phyloP scores from a whole-genome alignment of 2,113 vertebrate species.

The Rhizomys pruinosus region DNA sequence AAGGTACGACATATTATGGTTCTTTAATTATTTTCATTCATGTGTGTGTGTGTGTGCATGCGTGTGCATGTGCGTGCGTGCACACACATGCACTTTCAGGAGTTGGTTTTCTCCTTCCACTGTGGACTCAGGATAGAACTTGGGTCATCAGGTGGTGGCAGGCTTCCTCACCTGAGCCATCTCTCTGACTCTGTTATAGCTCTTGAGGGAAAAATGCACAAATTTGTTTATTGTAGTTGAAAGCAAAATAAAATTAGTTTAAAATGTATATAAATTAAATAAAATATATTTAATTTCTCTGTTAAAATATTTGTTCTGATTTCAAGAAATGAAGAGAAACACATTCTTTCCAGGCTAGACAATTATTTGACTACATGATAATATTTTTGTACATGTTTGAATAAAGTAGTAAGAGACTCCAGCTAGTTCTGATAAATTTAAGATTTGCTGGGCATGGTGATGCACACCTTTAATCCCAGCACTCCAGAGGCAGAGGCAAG shows the following conservation, averaged over 20 bases:
- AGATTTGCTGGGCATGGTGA: no score
- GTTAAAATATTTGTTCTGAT: conserved; percentile 12
- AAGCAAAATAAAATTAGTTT: conserved; percentile 39
- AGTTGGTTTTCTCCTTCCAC: neutral
- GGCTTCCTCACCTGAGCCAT: neutral
- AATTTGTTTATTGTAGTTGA: conserved; percentile 44
- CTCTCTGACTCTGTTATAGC: neutral
- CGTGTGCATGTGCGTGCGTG: no score
- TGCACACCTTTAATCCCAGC: no score
- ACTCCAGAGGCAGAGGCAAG: no score
- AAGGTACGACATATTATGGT: conserved; percentile 85
- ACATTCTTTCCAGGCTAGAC: conserved; percentile 26
- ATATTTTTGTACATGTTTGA: neutral
- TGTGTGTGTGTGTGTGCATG: no score
- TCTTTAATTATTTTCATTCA: no score
- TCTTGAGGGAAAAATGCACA: neutral
- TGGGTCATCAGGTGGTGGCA: neutral
- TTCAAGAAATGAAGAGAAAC: conserved; percentile 37
- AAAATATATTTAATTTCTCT: conserved; percentile 32
- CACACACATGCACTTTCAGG: no score
- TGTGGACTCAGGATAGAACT: neutral
- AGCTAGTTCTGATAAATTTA: conserved; percentile 35
- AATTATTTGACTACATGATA: conserved; percentile 8
- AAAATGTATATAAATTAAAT: conserved; percentile 33
- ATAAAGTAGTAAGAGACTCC: neutral